Conservation (phyloP, 1,140 invertebrate genomes). For the Scaptomyza hsui region DNA sequence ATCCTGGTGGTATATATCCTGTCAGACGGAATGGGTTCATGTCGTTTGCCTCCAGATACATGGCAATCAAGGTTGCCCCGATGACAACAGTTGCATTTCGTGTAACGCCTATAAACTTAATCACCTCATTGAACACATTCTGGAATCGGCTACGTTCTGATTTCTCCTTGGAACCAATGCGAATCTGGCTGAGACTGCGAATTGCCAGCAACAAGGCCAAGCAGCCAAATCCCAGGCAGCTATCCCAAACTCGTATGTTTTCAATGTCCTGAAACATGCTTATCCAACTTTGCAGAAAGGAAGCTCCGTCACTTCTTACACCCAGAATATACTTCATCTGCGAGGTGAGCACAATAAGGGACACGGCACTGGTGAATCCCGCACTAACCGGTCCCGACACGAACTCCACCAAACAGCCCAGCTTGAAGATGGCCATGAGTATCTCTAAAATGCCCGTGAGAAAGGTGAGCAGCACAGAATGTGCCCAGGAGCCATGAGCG, state of each 20-base stretch:
- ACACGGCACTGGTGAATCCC: conserved; percentile 96
- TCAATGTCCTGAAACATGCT: conserved; percentile 88
- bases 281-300: conserved; percentile 90
- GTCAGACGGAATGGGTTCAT: conserved; percentile 71
- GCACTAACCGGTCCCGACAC: conserved; percentile 96
- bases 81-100: conserved; percentile 92
- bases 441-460: conserved; percentile 92
- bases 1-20: conserved; percentile 88
- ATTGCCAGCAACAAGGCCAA: conserved; percentile 89
- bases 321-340: conserved; percentile 94
- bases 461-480: conserved; percentile 93
- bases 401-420: conserved; percentile 96
- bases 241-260: conserved; percentile 87
- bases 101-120: conserved; percentile 89
- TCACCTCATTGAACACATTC: conserved; percentile 84
- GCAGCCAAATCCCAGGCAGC: conserved; percentile 88
- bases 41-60: conserved; percentile 78
- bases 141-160: conserved; percentile 85
- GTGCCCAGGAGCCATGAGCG: conserved; percentile 88
- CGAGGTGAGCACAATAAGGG: conserved; percentile 94
- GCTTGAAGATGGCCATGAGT: conserved; percentile 93
- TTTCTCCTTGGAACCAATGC: conserved; percentile 86
- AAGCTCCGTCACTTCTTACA: conserved; percentile 89
- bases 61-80: conserved; percentile 87
- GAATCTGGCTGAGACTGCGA: conserved; percentile 87